phyloP scores from a whole-genome alignment of 2,888 invertebrate species.

The Heliconius sara region DNA sequence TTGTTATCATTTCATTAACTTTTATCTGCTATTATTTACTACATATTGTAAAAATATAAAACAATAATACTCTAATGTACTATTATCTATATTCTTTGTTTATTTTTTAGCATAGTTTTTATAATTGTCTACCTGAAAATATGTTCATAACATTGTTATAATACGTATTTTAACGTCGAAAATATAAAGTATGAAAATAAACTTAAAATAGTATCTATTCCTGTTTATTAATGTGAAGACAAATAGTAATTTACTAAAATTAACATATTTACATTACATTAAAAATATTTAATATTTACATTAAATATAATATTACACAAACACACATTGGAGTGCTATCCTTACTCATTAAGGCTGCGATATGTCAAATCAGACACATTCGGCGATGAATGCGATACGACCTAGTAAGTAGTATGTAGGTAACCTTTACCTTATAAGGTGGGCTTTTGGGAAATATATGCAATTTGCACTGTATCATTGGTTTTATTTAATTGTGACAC shows the following conservation, averaged over 20 bases:
- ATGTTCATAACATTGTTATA: no score
- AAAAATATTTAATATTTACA: background rate
- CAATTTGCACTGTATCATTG: conserved; percentile 20
- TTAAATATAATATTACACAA: background rate
- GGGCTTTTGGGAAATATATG: conserved; percentile 32
- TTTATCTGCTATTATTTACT: no score
- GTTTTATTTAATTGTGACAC: conserved; percentile 5
- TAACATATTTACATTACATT: background rate
- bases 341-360: conserved; percentile 32
- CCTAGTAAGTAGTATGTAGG: conserved; percentile 32
- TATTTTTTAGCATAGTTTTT: no score
- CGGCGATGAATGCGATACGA: conserved; percentile 33
- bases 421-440: conserved; percentile 37
- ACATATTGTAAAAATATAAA: no score
- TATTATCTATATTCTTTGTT: no score
- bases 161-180: no score
- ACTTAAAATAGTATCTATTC: background rate
- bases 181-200: no score
- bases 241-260: background rate
- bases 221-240: background rate
- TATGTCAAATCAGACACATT: conserved; percentile 36
- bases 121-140: no score
- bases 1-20: no score
- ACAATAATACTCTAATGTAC: no score
- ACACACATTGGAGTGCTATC: background rate